Percentiles rank a stretch among this genome's conserved stretches.
phyloP scores from a whole-genome alignment of 1,140 invertebrate species.

The Drosophila mauritiana region DNA sequence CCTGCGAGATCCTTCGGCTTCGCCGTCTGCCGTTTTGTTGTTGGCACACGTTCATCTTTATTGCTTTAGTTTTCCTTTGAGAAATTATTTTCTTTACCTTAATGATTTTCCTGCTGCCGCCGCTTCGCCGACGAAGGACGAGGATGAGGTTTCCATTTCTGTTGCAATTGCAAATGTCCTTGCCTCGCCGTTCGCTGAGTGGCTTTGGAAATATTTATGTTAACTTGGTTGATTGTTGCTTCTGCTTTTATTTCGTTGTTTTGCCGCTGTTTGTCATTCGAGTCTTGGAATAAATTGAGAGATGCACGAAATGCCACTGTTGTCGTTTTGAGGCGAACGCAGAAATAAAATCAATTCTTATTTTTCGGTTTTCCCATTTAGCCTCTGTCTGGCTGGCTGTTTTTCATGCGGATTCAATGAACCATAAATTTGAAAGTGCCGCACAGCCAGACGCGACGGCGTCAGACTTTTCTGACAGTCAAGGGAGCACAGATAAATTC shows the following conservation, averaged over 20 bases:
- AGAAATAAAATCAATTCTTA: conserved; percentile 68
- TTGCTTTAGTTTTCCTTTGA: conserved; percentile 41
- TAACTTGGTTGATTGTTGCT: conserved; percentile 47
- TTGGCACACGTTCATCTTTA: conserved; percentile 37
- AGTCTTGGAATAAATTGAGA: conserved; percentile 50
- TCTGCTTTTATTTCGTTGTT: conserved; percentile 32
- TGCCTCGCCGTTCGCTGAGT: conserved; percentile 5
- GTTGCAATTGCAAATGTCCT: conserved; percentile 13
- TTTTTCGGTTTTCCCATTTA: conserved; percentile 52
- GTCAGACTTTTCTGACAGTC: conserved; percentile 31
- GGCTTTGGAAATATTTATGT: conserved; percentile 60
- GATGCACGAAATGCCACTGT: conserved; percentile 48
- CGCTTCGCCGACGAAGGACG: background rate
- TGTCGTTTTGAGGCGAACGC: conserved; percentile 19
- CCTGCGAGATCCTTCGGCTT: background rate
- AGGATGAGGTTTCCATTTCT: conserved; percentile 17
- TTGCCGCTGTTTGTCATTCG: conserved; percentile 44
- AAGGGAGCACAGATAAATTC: conserved; percentile 26
- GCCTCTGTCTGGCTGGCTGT: conserved; percentile 55
- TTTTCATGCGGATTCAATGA: conserved; percentile 81
- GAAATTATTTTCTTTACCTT: conserved; percentile 52
- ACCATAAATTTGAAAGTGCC: conserved; percentile 82
- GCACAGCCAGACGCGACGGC: conserved; percentile 69
- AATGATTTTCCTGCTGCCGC: conserved; percentile 42
- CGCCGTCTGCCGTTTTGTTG: conserved; percentile 3